phyloP scores from a whole-genome alignment of 2,113 vertebrate species.

The Lates calcarifer region DNA sequence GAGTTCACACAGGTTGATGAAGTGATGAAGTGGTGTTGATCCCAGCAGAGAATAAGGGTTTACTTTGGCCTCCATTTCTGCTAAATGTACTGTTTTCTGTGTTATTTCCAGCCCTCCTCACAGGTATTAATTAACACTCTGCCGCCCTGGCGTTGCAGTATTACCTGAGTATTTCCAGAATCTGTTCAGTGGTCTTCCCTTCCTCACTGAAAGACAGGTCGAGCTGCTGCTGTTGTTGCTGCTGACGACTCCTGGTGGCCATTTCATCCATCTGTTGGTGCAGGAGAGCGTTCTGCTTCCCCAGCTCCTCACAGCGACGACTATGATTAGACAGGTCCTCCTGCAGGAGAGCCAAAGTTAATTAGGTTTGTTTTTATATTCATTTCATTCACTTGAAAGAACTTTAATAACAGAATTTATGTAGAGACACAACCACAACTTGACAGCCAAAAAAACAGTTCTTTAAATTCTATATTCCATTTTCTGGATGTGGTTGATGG shows the following conservation, averaged over 20 bases:
- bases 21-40: background rate
- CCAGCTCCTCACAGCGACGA: constrained; percentile 88
- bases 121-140: background rate
- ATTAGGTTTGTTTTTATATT: background rate
- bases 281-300: constrained; percentile 90
- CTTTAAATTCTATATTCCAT: background rate
- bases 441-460: no score
- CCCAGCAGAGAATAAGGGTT: background rate
- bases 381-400: background rate
- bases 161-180: constrained; percentile 92
- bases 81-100: background rate
- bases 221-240: constrained; percentile 70
- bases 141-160: background rate
- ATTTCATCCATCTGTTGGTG: constrained; percentile 94
- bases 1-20: background rate
- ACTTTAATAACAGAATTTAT: background rate
- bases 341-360: constrained; percentile 67
- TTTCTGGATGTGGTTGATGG: background rate
- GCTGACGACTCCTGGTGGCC: constrained; percentile 85
- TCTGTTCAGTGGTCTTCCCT: constrained; percentile 92
- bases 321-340: constrained; percentile 87
- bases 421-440: background rate
- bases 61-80: background rate
- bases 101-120: background rate
- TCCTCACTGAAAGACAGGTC: constrained; percentile 91